Conservation (phyloP, 1,140 invertebrate species). For the Drosophila pseudoobscura region DNA sequence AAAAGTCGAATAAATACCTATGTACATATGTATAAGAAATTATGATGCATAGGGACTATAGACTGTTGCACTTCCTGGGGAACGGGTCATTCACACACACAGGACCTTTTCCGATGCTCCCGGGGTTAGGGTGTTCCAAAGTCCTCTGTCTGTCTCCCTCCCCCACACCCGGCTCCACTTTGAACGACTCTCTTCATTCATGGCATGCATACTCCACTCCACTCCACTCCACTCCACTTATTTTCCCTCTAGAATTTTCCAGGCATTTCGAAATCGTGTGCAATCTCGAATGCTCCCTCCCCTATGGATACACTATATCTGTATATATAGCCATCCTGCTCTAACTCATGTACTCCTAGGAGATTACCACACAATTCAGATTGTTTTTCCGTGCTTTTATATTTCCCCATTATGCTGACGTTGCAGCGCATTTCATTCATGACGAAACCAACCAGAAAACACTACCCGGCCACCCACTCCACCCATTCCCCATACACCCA, state of each 20-base stretch:
- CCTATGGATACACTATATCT: too few species aligned
- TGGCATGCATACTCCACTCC: constrained; percentile 19
- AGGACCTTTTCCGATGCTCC: background rate
- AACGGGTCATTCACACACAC: constrained; percentile 42
- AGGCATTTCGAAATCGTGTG: constrained; percentile 49
- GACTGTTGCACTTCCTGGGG: constrained; percentile 7
- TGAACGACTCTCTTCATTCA: constrained; percentile 60
- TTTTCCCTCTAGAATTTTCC: constrained; percentile 23
- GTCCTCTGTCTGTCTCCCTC: too few species aligned
- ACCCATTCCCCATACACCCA: constrained; percentile 5
- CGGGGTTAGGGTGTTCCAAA: too few species aligned
- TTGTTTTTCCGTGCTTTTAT: constrained; percentile 12
- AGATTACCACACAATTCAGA: constrained; percentile 29
- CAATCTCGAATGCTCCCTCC: constrained; percentile 18
- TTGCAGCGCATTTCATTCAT: constrained; percentile 64
- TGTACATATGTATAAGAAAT: background rate
- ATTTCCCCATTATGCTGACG: constrained; percentile 40
- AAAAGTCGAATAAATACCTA: too few species aligned
- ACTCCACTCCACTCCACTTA: too few species aligned
- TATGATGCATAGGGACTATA: background rate
- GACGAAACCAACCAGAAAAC: constrained; percentile 28
- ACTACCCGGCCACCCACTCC: background rate
- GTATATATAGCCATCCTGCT: constrained; percentile 20
- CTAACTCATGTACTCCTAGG: constrained; percentile 16
- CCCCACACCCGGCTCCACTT: too few species aligned